Percentiles rank a stretch among this genome's conserved stretches.
These are phyloP conservation scores for Sebastes ruberrimus DNA, from an alignment of 2,797 vertebrate species.

Conservation along the genomic window DNA sequence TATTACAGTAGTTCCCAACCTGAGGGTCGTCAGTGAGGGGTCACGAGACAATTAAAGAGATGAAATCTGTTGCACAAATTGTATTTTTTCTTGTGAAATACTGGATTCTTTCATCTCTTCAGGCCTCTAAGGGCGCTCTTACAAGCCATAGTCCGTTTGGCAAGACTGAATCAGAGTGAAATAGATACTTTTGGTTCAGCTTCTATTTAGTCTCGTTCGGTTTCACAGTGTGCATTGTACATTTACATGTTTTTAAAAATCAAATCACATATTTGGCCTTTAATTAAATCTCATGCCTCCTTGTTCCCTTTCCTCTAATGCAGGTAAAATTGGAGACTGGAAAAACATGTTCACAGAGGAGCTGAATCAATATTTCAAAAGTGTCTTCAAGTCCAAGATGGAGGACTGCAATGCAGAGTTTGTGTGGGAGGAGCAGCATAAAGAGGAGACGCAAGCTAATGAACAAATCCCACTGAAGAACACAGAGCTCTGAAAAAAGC, in stretches of 20 bases:
- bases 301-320: neutral
- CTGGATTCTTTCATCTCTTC: neutral
- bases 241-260: neutral
- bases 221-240: too few species aligned
- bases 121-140: too few species aligned
- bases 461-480: neutral
- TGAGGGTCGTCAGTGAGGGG: too few species aligned
- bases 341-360: conserved; percentile 81
- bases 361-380: conserved; percentile 78
- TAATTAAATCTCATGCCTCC: neutral
- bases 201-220: too few species aligned
- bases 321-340: conserved; percentile 88
- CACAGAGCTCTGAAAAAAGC: neutral
- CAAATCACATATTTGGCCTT: neutral
- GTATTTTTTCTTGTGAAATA: too few species aligned
- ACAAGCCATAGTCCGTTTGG: too few species aligned
- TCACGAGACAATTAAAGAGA: neutral
- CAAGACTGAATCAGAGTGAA: too few species aligned
- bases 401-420: conserved; percentile 45
- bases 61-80: too few species aligned
- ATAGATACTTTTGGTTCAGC: too few species aligned
- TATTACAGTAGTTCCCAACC: neutral
- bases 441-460: neutral
- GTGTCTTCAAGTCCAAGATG: conserved; percentile 80
- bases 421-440: conserved; percentile 65